Base-by-base conservation (phyloP, 2,888 invertebrate species). In the Pimpla rufipes region DNA sequence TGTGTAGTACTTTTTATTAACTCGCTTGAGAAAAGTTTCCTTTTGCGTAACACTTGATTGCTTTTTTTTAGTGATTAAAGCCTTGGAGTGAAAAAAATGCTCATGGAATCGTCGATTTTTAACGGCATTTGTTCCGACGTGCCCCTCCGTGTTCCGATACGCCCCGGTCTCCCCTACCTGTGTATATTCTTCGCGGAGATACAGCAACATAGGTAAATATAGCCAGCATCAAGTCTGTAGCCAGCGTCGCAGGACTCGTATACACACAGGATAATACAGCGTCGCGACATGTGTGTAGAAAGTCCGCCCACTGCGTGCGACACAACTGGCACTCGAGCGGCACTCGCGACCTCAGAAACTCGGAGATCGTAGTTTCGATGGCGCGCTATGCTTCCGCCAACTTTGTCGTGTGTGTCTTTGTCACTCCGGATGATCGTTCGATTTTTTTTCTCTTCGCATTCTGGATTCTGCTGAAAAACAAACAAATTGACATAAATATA, bases 261-360 rank as follows among this genome's bases (percentile, higher is more conserved):
- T 68, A 68, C 37, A 78, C 52, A 45, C 78, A 59, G 81, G 74
- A 78, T 79, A n/a, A 86, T 67, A 81, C 79, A 68, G 73, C 79
- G 74, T 83, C 50, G 45, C 76, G 66, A 83, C 75, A 64, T 85
- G 84, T 81, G 85, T 85, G 81, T 87, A 90, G 90, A 90, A 91
- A 91, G 90, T 91, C 87, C 90, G 90, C 90, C 91, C 89, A 90
- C 90, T 87, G 86, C 86, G 87, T 86, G n/a, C n/a, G 89, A 87
- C 89, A 88, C 88, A 87, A 70, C 70, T 74, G 37, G 55, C 71
- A 73, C 73, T 52, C 71, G n/a, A n/a, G n/a, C 37, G 40, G 52
- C 23, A 55, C 35, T 59, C 68, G 62, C 57, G 47, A 21, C 37
- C 62, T 78, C 45, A 16, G 23, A 70, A 13, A 59, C 37, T 59